Conservation (phyloP, 2,113 vertebrate species). For the Oxygymnocypris stewartii region DNA sequence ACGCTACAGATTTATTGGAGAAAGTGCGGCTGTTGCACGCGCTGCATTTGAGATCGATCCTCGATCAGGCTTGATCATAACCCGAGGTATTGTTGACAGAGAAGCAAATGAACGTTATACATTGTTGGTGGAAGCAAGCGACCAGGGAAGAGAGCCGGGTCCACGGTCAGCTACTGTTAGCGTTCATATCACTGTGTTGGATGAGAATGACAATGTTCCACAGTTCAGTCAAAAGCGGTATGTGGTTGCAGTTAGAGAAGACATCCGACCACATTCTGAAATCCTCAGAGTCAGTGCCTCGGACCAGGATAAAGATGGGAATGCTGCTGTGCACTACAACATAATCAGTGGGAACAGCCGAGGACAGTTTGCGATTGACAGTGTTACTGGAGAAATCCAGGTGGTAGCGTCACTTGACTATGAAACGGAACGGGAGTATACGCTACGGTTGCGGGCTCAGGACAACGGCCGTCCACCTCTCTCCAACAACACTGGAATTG, state of each 20-base stretch:
- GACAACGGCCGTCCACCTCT: constrained; percentile 93
- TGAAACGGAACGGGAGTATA: constrained; percentile 91
- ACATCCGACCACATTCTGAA: constrained; percentile 88
- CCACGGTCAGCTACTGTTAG: constrained; percentile 87
- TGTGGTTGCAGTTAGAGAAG: constrained; percentile 91
- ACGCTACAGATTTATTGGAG: constrained; percentile 91
- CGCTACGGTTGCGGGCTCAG: constrained; percentile 90
- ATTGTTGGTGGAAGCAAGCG: constrained; percentile 90
- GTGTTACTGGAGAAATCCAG: constrained; percentile 92
- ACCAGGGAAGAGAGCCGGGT: constrained; percentile 92
- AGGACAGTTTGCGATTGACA: constrained; percentile 95
- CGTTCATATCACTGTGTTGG: constrained; percentile 93
- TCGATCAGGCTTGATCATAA: constrained; percentile 92
- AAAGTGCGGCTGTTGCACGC: constrained; percentile 72
- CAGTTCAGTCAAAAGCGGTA: constrained; percentile 98
- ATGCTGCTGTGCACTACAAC: constrained; percentile 92
- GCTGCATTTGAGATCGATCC: constrained; percentile 91
- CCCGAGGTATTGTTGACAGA: constrained; percentile 90
- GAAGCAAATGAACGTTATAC: constrained; percentile 92
- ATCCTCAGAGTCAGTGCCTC: constrained; percentile 90
- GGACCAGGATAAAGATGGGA: constrained; percentile 91
- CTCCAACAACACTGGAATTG: constrained; percentile 95
- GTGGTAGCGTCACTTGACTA: constrained; percentile 93
- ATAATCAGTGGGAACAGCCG: constrained; percentile 97
- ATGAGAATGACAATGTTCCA: constrained; percentile 96